phyloP scores from a whole-genome alignment of 2,113 vertebrate genomes.

The Edolisoma coerulescens region DNA sequence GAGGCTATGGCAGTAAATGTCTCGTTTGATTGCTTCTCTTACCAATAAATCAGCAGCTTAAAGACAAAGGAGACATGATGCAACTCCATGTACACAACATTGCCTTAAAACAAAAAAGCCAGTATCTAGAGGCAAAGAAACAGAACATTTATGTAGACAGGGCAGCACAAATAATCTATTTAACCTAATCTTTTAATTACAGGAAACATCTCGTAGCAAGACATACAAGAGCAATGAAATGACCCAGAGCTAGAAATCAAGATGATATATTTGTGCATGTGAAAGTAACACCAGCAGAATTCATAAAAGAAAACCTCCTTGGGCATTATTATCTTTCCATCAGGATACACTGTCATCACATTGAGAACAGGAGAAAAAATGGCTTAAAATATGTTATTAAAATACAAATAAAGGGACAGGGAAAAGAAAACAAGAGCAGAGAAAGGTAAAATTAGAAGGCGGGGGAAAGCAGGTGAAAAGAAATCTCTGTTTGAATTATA shows the following conservation, averaged over 20 bases:
- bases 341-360: constrained; percentile 57
- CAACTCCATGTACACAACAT: not conserved
- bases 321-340: constrained; percentile 63
- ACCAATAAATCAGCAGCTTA: constrained; percentile 34
- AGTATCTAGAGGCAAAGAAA: constrained; percentile 20
- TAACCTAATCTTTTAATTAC: constrained; percentile 62
- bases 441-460: not conserved
- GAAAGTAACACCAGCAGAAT: constrained; percentile 57
- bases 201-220: constrained; percentile 53
- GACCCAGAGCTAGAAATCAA: constrained; percentile 54
- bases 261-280: constrained; percentile 36
- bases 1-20: constrained; percentile 16
- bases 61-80: constrained; percentile 49
- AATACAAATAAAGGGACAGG: not conserved
- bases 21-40: constrained; percentile 14
- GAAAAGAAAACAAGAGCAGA: not conserved
- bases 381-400: not conserved
- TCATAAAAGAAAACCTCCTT: constrained; percentile 62
- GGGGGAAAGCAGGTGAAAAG: not conserved
- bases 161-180: constrained; percentile 52
- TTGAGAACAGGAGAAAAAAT: constrained; percentile 15
- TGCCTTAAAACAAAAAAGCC: constrained; percentile 53
- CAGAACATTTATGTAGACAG: constrained; percentile 40
- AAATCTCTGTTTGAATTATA: not conserved
- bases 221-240: constrained; percentile 59